phyloP scores from a whole-genome alignment of 2,797 vertebrate species.

The Typhlichthys subterraneus region DNA sequence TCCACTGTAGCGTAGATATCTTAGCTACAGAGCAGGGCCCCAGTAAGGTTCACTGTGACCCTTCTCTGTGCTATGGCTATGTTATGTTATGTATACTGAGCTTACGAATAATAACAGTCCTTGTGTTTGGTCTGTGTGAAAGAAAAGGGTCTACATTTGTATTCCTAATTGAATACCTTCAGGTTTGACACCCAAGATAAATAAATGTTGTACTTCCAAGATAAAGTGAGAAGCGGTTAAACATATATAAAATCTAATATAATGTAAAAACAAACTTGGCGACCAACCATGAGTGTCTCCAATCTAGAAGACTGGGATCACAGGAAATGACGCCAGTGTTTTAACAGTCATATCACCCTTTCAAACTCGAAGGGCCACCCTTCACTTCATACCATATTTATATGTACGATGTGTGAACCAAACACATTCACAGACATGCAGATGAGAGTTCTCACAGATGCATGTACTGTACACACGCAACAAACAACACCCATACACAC shows the following conservation, averaged over 20 bases:
- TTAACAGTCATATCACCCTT: constrained; percentile 29
- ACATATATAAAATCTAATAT: constrained; percentile 46
- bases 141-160: constrained; percentile 41
- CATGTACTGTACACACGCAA: background rate
- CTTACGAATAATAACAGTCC: constrained; percentile 67
- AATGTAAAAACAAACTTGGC: constrained; percentile 53
- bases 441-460: constrained; percentile 13
- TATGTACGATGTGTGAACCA: constrained; percentile 8
- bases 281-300: constrained; percentile 20
- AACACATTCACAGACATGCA: constrained; percentile 11
- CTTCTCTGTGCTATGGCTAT: constrained; percentile 41
- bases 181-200: constrained; percentile 53
- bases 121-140: constrained; percentile 69
- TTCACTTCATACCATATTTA: constrained; percentile 6
- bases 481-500: constrained; percentile 4
- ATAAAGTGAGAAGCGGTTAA: constrained; percentile 39
- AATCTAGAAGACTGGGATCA: constrained; percentile 18
- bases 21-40: background rate
- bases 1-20: constrained; percentile 44
- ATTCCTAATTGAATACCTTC: constrained; percentile 24
- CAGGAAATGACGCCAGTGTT: constrained; percentile 44
- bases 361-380: constrained; percentile 25
- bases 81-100: constrained; percentile 34
- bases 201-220: constrained; percentile 53
- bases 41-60: constrained; percentile 55